Conservation (phyloP, 2,888 invertebrate species). For the Napeogenes inachia region DNA sequence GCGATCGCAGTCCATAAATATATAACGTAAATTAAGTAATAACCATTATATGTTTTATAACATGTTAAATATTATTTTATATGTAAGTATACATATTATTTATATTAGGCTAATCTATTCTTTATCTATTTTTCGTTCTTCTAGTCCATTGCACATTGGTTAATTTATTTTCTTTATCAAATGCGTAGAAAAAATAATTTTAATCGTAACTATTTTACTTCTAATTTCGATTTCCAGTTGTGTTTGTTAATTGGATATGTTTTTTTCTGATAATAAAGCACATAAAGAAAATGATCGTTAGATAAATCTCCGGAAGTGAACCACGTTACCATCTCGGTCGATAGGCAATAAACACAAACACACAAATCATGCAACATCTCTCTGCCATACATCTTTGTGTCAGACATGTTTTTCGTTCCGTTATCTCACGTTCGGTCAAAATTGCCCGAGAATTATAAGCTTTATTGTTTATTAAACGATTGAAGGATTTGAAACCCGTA, state of each 20-base stretch:
- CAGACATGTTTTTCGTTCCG: conserved; percentile 38
- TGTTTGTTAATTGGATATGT: not conserved
- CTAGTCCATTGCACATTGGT: too few relatives aligned
- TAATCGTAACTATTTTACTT: too few relatives aligned
- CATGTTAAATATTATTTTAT: too few relatives aligned
- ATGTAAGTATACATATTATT: too few relatives aligned
- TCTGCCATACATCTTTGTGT: conserved; percentile 27
- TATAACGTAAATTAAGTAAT: too few relatives aligned
- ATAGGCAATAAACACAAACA: conserved; percentile 28
- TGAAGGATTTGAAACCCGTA: too few relatives aligned
- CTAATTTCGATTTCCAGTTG: not conserved
- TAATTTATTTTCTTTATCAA: too few relatives aligned
- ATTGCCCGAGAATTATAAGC: conserved; percentile 31
- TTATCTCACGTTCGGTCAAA: conserved; percentile 40
- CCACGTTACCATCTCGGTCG: conserved; percentile 22
- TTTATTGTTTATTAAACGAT: conserved; percentile 2
- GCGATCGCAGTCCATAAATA: too few relatives aligned
- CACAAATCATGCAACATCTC: conserved; percentile 33
- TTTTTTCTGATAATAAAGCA: not conserved
- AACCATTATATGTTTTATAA: too few relatives aligned
- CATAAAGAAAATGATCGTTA: conserved; percentile 3
- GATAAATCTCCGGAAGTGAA: conserved; percentile 12
- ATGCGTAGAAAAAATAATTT: too few relatives aligned
- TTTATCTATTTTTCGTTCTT: too few relatives aligned
- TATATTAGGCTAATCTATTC: too few relatives aligned